Evolutionary conservation across 1,140 invertebrate genomes (phyloP).

Genomic region (Lordiphosa clarofinis): DNA sequence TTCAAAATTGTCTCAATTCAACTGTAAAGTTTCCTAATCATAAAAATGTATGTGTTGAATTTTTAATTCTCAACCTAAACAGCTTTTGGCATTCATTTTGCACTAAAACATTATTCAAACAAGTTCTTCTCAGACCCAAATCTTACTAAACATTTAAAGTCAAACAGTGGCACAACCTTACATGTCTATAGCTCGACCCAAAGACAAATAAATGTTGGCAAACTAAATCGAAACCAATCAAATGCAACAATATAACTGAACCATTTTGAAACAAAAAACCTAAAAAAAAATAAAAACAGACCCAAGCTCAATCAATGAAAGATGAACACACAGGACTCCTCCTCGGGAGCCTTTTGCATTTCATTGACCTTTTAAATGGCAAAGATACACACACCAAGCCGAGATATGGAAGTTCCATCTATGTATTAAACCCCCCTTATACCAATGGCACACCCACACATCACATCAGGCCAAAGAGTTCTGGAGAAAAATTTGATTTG

Average conservation of each 20-base stretch:
- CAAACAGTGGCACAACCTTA: constrained; percentile 9
- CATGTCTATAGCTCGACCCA: constrained; percentile 3
- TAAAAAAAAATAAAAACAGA: constrained; percentile 24
- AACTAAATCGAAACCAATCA: constrained; percentile 28
- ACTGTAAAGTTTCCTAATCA: too few relatives aligned
- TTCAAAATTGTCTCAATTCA: too few relatives aligned
- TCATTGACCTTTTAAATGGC: constrained; percentile 75
- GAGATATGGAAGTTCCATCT: not conserved
- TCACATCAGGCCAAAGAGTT: constrained; percentile 8
- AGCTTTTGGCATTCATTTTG: too few relatives aligned
- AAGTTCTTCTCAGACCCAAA: not conserved
- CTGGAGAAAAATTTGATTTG: constrained; percentile 73
- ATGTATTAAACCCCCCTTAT: not conserved
- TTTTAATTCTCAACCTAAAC: too few relatives aligned
- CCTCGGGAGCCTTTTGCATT: constrained; percentile 54
- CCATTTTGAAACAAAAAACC: too few relatives aligned
- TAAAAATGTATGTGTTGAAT: too few relatives aligned
- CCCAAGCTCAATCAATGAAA: constrained; percentile 28
- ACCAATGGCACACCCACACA: constrained; percentile 9
- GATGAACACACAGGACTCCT: constrained; percentile 45
- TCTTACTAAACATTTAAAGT: constrained; percentile 3
- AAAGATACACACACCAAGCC: constrained; percentile 35
- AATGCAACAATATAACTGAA: constrained; percentile 19
- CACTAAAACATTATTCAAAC: too few relatives aligned
- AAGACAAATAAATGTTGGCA: constrained; percentile 33